Conservation (phyloP, 2,113 vertebrate species). For the Eulacestoma nigropectus region DNA sequence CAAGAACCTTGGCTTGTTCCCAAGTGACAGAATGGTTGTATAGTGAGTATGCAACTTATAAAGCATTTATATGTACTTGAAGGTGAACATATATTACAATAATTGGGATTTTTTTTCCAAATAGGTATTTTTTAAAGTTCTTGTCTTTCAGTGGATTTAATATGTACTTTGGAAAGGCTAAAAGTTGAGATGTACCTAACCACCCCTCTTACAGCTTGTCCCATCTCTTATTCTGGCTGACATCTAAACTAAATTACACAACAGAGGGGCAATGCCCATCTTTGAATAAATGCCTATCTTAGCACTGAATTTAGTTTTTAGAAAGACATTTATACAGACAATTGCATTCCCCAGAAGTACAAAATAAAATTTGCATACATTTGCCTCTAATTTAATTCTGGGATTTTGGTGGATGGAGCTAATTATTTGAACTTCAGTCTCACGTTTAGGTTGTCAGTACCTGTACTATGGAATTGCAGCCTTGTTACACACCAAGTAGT, state of each 20-base stretch:
- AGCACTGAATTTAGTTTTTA: background rate
- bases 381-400: background rate
- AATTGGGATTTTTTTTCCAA: background rate
- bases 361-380: background rate
- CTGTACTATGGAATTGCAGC: background rate
- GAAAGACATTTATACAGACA: background rate
- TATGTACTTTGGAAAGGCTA: background rate
- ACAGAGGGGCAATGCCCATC: background rate
- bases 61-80: background rate
- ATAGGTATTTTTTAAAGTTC: background rate
- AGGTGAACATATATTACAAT: background rate
- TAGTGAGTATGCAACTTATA: background rate
- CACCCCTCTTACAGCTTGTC: background rate
- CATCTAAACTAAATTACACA: background rate
- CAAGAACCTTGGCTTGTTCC: background rate
- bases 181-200: background rate
- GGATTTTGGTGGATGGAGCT: background rate
- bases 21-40: background rate
- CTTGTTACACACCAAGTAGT: background rate
- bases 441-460: background rate
- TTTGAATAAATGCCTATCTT: background rate
- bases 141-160: background rate
- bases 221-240: background rate
- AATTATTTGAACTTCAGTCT: background rate
- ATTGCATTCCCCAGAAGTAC: background rate